Conservation (phyloP, 2,113 vertebrate genomes). For the Crotalus viridis region DNA sequence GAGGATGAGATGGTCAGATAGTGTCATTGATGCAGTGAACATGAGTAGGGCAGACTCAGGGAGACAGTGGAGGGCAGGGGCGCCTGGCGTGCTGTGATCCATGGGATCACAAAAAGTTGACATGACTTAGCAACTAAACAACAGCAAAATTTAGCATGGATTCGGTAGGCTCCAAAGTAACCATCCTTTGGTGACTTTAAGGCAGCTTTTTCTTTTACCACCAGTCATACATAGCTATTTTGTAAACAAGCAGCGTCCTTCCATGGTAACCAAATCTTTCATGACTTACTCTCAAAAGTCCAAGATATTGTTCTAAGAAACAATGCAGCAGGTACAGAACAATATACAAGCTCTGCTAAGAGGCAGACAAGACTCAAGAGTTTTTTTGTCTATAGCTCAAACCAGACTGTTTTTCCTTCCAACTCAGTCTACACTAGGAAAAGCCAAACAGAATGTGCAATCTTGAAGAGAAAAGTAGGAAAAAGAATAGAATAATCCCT, state of each 20-base stretch:
- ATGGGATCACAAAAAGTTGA: neutral
- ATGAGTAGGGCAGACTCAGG: too few relatives aligned
- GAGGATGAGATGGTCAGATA: neutral
- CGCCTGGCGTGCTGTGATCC: neutral
- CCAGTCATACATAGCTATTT: neutral
- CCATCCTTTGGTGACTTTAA: neutral
- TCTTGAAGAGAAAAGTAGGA: neutral
- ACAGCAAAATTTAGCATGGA: neutral
- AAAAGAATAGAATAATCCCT: neutral
- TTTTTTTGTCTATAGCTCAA: neutral
- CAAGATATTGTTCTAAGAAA: neutral
- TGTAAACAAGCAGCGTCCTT: neutral
- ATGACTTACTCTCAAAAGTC: neutral
- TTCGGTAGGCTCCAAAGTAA: neutral
- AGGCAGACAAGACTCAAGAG: neutral
- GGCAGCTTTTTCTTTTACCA: neutral
- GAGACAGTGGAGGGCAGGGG: too few relatives aligned
- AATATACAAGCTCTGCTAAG: neutral
- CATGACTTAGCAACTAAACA: neutral
- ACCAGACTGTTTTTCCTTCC: neutral
- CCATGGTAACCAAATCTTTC: neutral
- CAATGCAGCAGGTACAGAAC: neutral
- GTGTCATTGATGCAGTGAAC: neutral
- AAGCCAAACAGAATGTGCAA: neutral
- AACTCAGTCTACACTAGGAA: neutral